These are phyloP conservation scores for Geotrupes spiniger DNA, from an alignment of 2,888 invertebrate genomes.

Conservation along the genomic window DNA sequence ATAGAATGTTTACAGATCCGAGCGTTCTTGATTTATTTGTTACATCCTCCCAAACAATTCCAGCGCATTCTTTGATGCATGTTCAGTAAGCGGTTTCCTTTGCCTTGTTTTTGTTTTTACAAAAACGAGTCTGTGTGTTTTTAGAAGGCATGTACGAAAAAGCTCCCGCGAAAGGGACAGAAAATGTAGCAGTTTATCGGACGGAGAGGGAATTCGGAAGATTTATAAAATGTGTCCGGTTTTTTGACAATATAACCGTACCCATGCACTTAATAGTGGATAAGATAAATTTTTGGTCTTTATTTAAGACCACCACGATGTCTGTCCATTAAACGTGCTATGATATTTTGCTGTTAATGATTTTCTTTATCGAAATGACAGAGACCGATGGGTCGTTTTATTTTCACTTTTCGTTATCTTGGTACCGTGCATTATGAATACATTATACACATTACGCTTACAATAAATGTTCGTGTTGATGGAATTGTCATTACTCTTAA, in stretches of 20 bases:
- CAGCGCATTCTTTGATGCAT: slow-evolving; percentile 39
- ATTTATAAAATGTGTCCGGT: slow-evolving; percentile 41
- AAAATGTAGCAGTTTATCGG: slow-evolving; percentile 17
- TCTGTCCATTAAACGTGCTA: slow-evolving; percentile 4
- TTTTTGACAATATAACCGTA: slow-evolving; percentile 33
- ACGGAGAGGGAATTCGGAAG: slow-evolving; percentile 27
- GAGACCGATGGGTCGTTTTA: slow-evolving; percentile 1
- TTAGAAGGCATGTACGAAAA: slow-evolving; percentile 29
- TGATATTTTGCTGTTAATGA: slow-evolving; percentile 5
- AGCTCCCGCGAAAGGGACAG: slow-evolving; percentile 24
- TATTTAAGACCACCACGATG: slow-evolving; percentile 25
- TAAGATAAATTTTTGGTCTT: slow-evolving; percentile 33
- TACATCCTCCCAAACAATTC: slow-evolving; percentile 38
- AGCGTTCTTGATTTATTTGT: slow-evolving; percentile 38
- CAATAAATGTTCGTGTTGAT: too few relatives aligned
- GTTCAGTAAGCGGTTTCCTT: slow-evolving; percentile 36
- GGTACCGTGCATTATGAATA: neutral
- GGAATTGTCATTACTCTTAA: too few relatives aligned
- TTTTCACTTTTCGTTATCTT: neutral
- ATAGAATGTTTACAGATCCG: slow-evolving; percentile 41
- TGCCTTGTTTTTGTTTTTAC: slow-evolving; percentile 32
- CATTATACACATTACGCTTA: too few relatives aligned
- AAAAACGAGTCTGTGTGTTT: slow-evolving; percentile 34
- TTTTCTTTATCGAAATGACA: slow-evolving; percentile 1
- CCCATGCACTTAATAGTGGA: slow-evolving; percentile 35